Evolutionary conservation across 37 sponge, comb jelly and placozoan genomes (phyloP).

Genomic region (Cliona cf. orientalis): DNA sequence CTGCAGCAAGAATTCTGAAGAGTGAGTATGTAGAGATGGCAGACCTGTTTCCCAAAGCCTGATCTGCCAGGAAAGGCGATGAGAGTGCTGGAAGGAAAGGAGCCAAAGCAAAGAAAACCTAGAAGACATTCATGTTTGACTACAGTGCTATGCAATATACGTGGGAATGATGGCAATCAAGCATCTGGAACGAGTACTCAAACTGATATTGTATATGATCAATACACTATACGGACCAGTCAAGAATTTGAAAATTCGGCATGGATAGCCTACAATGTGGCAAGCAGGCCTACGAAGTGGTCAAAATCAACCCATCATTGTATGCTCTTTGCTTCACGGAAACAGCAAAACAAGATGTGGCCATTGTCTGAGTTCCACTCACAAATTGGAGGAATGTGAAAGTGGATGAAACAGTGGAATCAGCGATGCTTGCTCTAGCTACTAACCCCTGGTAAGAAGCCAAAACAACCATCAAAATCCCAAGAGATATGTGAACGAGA

Average conservation of each 20-base stretch:
- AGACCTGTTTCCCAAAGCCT: slow-evolving; percentile 11
- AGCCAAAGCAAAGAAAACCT: not conserved
- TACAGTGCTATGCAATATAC: slow-evolving; percentile 26
- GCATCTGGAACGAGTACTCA: slow-evolving; percentile 5
- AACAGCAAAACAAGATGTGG: not conserved
- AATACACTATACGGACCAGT: slow-evolving; percentile 6
- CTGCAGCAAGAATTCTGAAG: slow-evolving; percentile 1
- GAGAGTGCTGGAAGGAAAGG: not conserved
- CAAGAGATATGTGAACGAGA: no score
- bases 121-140: slow-evolving; percentile 13
- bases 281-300: not conserved
- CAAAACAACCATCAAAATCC: no score
- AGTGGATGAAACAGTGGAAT: no score
- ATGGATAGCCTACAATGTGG: not conserved
- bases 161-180: not conserved
- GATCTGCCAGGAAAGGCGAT: not conserved
- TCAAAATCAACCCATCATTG: not conserved
- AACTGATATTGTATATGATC: slow-evolving; percentile 48
- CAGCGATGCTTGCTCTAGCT: no score
- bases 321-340: slow-evolving; percentile 7
- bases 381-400: not conserved
- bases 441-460: no score
- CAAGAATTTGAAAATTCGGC: not conserved
- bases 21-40: no score
- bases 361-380: not conserved